Evolutionary conservation across 2,888 invertebrate genomes (phyloP).

Genomic region (Campoletis raptor): DNA sequence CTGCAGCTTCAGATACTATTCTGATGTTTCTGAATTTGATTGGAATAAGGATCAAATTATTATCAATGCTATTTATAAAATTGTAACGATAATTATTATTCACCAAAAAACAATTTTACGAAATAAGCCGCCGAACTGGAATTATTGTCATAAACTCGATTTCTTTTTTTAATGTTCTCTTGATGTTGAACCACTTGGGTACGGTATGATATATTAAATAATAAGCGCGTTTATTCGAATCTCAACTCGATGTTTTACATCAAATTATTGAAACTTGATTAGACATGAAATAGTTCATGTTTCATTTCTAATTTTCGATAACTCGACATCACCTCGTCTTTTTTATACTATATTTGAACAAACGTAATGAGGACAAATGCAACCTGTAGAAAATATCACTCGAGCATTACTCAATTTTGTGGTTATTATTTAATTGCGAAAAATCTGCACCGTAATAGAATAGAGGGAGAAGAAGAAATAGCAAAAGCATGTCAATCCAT

Average conservation of each 20-base stretch:
- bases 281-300: not conserved
- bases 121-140: too few species aligned
- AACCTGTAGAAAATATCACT: constrained; percentile 1
- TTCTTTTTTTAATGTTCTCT: not conserved
- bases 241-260: not conserved
- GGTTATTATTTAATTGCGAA: constrained; percentile 23
- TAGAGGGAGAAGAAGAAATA: constrained; percentile 1
- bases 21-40: not conserved
- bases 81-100: not conserved
- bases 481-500: constrained; percentile 44
- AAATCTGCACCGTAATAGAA: constrained; percentile 14
- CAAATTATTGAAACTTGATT: not conserved
- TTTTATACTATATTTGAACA: not conserved
- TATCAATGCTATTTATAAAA: not conserved
- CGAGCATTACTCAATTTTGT: constrained; percentile 10
- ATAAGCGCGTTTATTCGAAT: not conserved
- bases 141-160: not conserved
- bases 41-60: not conserved
- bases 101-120: too few species aligned
- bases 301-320: not conserved
- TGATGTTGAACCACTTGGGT: not conserved
- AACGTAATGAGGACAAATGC: not conserved
- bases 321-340: not conserved
- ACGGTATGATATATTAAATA: not conserved
- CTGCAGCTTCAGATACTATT: not conserved